These are phyloP conservation scores for Mustela erminea DNA, from an alignment of 2,797 vertebrate species.

Conservation along the genomic window DNA sequence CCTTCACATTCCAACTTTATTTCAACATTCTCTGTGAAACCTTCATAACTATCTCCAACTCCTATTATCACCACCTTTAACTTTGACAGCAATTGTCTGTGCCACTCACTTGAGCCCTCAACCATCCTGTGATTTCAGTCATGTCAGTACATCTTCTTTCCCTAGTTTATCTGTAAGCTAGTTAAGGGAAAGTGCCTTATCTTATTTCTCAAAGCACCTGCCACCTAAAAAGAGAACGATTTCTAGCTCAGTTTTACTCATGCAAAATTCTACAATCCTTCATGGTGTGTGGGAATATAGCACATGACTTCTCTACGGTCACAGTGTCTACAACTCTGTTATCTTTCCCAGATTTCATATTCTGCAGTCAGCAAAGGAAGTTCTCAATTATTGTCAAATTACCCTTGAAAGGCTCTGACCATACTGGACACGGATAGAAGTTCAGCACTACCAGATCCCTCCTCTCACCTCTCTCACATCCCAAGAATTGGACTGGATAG, in stretches of 20 bases:
- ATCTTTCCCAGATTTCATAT: not conserved
- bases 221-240: not conserved
- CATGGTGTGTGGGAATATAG: not conserved
- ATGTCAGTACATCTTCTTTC: not conserved
- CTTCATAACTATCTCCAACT: not conserved
- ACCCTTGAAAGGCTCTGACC: not conserved
- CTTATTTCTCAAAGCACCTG: not conserved
- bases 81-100: not conserved
- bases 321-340: not conserved
- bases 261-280: not conserved
- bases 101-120: not conserved
- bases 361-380: not conserved
- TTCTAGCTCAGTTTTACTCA: not conserved
- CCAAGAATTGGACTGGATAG: not conserved
- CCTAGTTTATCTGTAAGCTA: not conserved
- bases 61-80: not conserved
- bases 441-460: not conserved
- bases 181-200: not conserved
- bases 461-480: accelerated
- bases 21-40: not conserved
- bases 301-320: not conserved
- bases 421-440: not conserved
- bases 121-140: not conserved
- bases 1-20: not conserved
- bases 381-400: not conserved